Conservation (phyloP, 2,888 invertebrate species). For the Unio delphinus region DNA sequence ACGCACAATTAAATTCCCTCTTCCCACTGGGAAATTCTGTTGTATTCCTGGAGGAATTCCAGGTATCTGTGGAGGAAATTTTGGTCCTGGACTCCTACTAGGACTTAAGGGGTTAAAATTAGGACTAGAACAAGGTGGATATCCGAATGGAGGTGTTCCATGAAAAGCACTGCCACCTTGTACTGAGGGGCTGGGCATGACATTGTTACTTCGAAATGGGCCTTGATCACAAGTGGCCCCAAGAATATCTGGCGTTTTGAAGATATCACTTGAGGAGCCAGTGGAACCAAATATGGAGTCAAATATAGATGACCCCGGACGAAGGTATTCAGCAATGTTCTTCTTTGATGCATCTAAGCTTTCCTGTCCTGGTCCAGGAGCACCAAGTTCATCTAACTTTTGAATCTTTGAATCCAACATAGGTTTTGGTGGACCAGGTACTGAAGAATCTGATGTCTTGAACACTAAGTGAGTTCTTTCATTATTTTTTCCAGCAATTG, state of each 20-base stretch:
- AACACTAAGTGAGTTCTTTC: conserved; percentile 79
- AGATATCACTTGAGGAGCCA: conserved; percentile 10
- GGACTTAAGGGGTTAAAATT: conserved; percentile 24
- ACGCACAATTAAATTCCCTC: conserved; percentile 24
- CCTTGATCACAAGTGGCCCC: conserved; percentile 83
- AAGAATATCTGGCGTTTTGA: conserved; percentile 82
- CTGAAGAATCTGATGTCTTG: conserved; percentile 49
- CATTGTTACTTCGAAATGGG: conserved; percentile 2
- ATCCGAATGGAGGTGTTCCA: conserved; percentile 25
- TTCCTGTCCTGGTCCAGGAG: conserved; percentile 60
- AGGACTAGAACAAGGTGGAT: conserved; percentile 38
- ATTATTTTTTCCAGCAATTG: conserved; percentile 78
- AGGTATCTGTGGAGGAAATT: conserved; percentile 34
- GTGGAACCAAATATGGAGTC: conserved; percentile 47
- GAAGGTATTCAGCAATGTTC: conserved; percentile 69
- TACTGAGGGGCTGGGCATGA: conserved; percentile 7
- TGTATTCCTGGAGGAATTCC: conserved; percentile 23
- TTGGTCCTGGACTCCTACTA: conserved; percentile 37
- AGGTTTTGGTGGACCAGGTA: conserved; percentile 37
- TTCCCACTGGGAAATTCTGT: conserved; percentile 22
- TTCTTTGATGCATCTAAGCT: conserved; percentile 67
- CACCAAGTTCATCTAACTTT: conserved; percentile 27
- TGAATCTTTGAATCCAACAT: conserved; percentile 48
- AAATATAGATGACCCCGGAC: conserved; percentile 59
- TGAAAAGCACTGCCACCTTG: too few relatives aligned